These are phyloP conservation scores for Dicranocentrus wangi DNA, from an alignment of 2,888 invertebrate species.

Conservation along the genomic window DNA sequence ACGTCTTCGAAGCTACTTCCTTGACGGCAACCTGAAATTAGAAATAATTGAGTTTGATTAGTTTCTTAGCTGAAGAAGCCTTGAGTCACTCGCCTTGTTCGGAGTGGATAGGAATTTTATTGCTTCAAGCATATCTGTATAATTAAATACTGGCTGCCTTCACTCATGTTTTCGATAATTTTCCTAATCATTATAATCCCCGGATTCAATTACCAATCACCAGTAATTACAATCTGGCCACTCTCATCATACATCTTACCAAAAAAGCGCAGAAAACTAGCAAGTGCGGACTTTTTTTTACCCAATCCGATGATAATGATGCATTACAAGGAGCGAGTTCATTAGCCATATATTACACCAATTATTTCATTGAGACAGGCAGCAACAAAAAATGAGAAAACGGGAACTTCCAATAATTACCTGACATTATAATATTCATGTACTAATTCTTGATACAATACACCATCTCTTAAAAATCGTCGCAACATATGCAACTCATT, in stretches of 20 bases:
- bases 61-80: no score
- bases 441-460: conserved; percentile 32
- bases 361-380: conserved; percentile 48
- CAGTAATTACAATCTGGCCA: conserved; percentile 50
- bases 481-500: no score
- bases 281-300: no score
- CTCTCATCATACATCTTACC: conserved; percentile 50
- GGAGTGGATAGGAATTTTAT: no score
- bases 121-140: no score
- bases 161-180: neutral
- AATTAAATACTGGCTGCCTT: no score
- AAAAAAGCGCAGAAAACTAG: no score
- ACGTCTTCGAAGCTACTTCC: no score
- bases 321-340: conserved; percentile 46
- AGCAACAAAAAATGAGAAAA: neutral
- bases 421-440: conserved; percentile 29
- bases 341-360: conserved; percentile 63
- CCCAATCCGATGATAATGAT: conserved; percentile 20
- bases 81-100: no score
- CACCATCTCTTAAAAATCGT: no score
- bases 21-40: no score
- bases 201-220: conserved; percentile 53
- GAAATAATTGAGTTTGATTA: no score
- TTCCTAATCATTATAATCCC: conserved; percentile 11
- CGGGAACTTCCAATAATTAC: conserved; percentile 35